Percentiles rank a stretch among this genome's conserved stretches.
Evolutionary conservation across 2,797 vertebrate genomes (phyloP).

Genomic region (Valencia hispanica): DNA sequence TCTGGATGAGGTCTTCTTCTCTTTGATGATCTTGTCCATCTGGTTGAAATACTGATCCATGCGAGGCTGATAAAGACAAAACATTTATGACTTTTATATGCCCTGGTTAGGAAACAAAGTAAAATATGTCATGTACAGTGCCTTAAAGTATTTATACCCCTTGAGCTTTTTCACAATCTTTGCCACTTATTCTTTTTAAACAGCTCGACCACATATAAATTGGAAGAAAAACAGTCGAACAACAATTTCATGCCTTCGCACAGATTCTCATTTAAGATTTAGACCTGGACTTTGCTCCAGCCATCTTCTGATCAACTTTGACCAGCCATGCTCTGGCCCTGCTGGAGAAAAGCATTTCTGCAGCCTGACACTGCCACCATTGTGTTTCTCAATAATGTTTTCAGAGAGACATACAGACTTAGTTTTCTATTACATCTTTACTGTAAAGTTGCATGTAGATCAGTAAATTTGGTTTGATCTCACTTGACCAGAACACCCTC

Average conservation of each 20-base stretch:
- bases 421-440: not conserved
- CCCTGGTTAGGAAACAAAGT: not conserved
- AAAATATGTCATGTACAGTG: not conserved
- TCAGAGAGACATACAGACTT: not conserved
- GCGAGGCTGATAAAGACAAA: slow-evolving; percentile 82
- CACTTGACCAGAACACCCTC: no score
- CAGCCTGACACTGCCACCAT: no score
- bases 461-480: not conserved
- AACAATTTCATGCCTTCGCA: no score
- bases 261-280: no score
- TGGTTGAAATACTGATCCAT: slow-evolving; percentile 99
- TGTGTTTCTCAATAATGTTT: no score
- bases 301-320: no score
- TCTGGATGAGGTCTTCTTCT: slow-evolving; percentile 95
- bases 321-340: no score
- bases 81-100: not conserved
- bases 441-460: not conserved
- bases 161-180: not conserved
- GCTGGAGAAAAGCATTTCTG: no score
- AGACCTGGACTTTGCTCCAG: no score
- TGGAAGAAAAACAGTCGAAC: no score
- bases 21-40: slow-evolving; percentile 99
- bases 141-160: not conserved
- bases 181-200: no score
- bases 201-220: no score